Percentiles rank a stretch among this genome's conserved stretches.
phyloP scores from a whole-genome alignment of 2,888 invertebrate species.

The Metopia argyrocephala region DNA sequence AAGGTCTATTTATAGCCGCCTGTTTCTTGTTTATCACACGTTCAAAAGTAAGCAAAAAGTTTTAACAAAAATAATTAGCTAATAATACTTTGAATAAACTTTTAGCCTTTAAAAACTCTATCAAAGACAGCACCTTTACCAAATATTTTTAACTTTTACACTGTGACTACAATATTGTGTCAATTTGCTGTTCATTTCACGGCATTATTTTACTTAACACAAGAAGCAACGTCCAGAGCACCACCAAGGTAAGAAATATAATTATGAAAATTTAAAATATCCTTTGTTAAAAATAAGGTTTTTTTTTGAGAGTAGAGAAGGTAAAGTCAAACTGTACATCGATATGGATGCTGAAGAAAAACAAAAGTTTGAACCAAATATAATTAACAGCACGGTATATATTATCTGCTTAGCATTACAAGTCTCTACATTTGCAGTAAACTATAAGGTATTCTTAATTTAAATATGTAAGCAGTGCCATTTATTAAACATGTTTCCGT shows the following conservation, averaged over 20 bases:
- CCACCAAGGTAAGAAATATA: constrained; percentile 82
- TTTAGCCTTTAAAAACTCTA: constrained; percentile 92
- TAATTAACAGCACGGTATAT: constrained; percentile 98
- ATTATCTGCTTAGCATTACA: constrained; percentile 98
- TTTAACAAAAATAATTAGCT: neutral
- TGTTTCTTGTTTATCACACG: constrained; percentile 99
- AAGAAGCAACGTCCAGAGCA: constrained; percentile 86
- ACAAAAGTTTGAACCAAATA: constrained; percentile 93
- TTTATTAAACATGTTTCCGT: neutral
- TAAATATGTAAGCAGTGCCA: neutral
- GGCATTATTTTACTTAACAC: constrained; percentile 93
- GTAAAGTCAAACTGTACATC: constrained; percentile 81
- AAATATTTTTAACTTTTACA: constrained; percentile 99
- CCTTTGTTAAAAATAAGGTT: neutral
- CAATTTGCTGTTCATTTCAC: constrained; percentile 97
- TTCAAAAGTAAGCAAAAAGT: constrained; percentile 87
- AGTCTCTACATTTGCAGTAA: constrained; percentile 98
- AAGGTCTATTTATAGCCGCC: constrained; percentile 95
- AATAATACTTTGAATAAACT: neutral
- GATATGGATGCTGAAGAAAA: constrained; percentile 84
- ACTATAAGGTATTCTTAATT: constrained; percentile 89
- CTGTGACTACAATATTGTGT: constrained; percentile 93
- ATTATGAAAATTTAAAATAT: neutral
- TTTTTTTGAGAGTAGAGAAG: constrained; percentile 78
- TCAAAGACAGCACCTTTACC: constrained; percentile 97